Evolutionary conservation across 2,888 invertebrate genomes (phyloP).

Genomic region (Portevinia maculata): DNA sequence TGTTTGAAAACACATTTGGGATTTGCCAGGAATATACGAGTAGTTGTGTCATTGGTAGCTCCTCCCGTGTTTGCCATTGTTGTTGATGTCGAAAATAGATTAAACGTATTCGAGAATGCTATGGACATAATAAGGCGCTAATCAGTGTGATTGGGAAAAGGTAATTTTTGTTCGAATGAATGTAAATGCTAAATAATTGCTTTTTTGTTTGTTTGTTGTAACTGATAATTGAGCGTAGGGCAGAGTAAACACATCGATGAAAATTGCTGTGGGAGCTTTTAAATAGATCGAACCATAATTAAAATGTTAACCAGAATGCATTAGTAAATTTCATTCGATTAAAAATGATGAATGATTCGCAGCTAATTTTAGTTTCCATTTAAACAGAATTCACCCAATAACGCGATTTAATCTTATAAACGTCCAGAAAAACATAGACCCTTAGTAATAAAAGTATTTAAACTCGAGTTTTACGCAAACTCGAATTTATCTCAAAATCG

Average conservation of each 20-base stretch:
- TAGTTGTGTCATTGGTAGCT: slow-evolving; percentile 8
- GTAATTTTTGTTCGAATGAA: slow-evolving; percentile 41
- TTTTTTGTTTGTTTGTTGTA: slow-evolving; percentile 11
- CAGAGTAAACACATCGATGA: background rate
- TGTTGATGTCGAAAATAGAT: slow-evolving; percentile 42
- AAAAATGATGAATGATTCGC: no score
- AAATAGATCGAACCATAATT: no score
- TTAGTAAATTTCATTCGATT: no score
- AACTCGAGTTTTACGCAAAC: no score
- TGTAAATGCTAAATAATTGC: slow-evolving; percentile 50
- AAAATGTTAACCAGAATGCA: no score
- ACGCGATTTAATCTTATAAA: no score
- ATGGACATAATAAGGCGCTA: slow-evolving; percentile 55
- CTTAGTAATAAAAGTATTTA: no score
- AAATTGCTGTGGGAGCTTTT: background rate
- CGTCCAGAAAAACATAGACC: no score
- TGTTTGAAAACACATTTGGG: slow-evolving; percentile 64
- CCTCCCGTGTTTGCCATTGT: slow-evolving; percentile 23
- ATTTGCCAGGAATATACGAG: slow-evolving; percentile 41
- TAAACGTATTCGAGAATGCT: slow-evolving; percentile 24
- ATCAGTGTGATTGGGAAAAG: slow-evolving; percentile 49
- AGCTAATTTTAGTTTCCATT: no score
- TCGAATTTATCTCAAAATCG: no score
- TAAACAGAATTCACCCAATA: no score
- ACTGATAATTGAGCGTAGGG: slow-evolving; percentile 6